phyloP scores from a whole-genome alignment of 2,113 vertebrate genomes.

The Eulemur macaco region DNA sequence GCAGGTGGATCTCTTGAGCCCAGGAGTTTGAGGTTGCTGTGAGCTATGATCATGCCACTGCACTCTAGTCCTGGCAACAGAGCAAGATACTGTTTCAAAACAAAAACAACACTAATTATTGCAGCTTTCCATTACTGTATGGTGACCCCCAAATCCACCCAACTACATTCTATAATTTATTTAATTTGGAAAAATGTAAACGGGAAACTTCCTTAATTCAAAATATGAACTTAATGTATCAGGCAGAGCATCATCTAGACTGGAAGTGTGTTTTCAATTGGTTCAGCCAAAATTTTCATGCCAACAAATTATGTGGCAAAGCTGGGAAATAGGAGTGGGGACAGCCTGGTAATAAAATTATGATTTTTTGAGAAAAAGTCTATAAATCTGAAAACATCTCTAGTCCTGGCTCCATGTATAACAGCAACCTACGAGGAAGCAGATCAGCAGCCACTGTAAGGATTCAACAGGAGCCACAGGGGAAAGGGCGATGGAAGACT shows the following conservation, averaged over 20 bases:
- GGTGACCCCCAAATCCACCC: background rate
- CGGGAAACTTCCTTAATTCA: conserved; percentile 47
- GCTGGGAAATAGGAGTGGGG: background rate
- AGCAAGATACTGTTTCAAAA: too few relatives aligned
- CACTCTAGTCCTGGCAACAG: too few relatives aligned
- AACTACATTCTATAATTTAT: background rate
- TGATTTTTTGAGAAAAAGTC: background rate
- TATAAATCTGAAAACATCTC: conserved; percentile 14
- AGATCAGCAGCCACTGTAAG: background rate
- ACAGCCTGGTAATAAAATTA: conserved; percentile 5
- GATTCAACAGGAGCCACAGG: background rate
- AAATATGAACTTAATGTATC: conserved; percentile 19
- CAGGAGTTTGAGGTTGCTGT: too few relatives aligned
- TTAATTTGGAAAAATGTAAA: conserved; percentile 36
- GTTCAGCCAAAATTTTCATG: conserved; percentile 8
- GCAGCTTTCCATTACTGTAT: background rate
- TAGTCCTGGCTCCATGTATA: background rate
- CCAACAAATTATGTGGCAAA: conserved; percentile 45
- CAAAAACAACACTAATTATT: background rate
- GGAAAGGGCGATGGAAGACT: background rate
- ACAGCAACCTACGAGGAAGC: background rate
- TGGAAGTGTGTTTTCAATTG: conserved; percentile 21
- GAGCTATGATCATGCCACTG: too few relatives aligned
- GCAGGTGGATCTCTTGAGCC: too few relatives aligned
- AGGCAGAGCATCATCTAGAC: background rate